Conservation (phyloP, 2,797 vertebrate species). For the Champsocephalus gunnari region DNA sequence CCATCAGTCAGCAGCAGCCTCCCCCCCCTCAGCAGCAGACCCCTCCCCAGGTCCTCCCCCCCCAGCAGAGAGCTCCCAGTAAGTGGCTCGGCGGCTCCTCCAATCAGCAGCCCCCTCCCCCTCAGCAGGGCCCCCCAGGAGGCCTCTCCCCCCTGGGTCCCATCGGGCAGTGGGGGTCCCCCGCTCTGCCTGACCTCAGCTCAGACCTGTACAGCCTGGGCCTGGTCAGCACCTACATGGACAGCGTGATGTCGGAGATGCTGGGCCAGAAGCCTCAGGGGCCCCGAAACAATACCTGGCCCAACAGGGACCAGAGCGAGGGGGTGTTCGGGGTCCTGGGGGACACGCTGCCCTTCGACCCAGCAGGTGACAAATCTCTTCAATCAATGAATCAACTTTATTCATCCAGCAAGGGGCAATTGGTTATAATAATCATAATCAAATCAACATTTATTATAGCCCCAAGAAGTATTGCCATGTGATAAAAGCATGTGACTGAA, state of each 20-base stretch:
- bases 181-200: slow-evolving; percentile 92
- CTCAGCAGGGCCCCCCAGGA: slow-evolving; percentile 85
- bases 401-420: too few relatives aligned
- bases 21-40: slow-evolving; percentile 86
- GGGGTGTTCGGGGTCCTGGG: slow-evolving; percentile 87
- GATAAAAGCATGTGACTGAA: too few relatives aligned
- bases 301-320: slow-evolving; percentile 98
- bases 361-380: slow-evolving; percentile 88
- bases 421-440: too few relatives aligned
- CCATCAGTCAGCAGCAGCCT: slow-evolving; percentile 88
- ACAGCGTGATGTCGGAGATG: slow-evolving; percentile 97
- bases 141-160: slow-evolving; percentile 91
- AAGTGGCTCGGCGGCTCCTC: slow-evolving; percentile 91
- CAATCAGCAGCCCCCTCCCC: slow-evolving; percentile 83
- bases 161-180: slow-evolving; percentile 92
- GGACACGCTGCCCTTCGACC: slow-evolving; percentile 96
- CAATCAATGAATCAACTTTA: too few relatives aligned
- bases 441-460: too few relatives aligned
- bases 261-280: slow-evolving; percentile 97
- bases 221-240: slow-evolving; percentile 98
- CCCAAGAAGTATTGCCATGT: too few relatives aligned
- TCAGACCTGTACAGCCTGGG: slow-evolving; percentile 97
- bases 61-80: slow-evolving; percentile 87
- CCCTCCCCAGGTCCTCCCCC: slow-evolving; percentile 82
- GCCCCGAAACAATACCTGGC: slow-evolving; percentile 99